A percentile compares a stretch with the other conserved stretches of the same genome.
Evolutionary conservation across 92 coral and sea anemone genomes (phyloP).

Genomic region (Pocillopora meandrina): DNA sequence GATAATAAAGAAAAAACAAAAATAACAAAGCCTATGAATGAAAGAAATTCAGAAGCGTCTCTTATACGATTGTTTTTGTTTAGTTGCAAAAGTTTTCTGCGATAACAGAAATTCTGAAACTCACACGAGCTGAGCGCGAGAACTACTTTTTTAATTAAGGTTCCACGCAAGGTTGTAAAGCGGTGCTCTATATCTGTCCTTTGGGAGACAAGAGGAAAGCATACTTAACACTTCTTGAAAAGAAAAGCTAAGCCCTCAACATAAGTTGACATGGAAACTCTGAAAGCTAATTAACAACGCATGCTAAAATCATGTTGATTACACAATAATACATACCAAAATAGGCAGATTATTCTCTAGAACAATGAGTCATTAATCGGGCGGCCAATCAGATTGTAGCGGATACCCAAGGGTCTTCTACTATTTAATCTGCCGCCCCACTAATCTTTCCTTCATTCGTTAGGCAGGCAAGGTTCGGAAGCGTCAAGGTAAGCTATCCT

Average conservation of each 20-base stretch:
- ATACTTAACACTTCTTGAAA: neutral
- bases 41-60: too few species aligned
- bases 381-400: neutral
- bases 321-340: neutral
- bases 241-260: neutral
- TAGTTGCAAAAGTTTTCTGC: too few species aligned
- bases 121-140: too few species aligned
- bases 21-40: too few species aligned
- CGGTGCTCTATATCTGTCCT: neutral
- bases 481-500: neutral
- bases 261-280: constrained; percentile 5
- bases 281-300: neutral
- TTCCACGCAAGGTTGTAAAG: neutral
- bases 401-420: neutral
- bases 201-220: neutral
- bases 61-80: too few species aligned
- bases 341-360: neutral
- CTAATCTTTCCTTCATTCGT: neutral
- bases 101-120: too few species aligned
- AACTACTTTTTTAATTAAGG: too few species aligned
- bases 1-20: too few species aligned
- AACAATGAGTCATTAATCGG: too few species aligned
- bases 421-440: neutral
- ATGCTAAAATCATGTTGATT: too few species aligned
- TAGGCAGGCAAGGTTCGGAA: neutral